Percentiles rank a stretch among this genome's conserved stretches.
Evolutionary conservation across 2,797 vertebrate genomes (phyloP).

Genomic region (Myoxocephalus aenaeus): DNA sequence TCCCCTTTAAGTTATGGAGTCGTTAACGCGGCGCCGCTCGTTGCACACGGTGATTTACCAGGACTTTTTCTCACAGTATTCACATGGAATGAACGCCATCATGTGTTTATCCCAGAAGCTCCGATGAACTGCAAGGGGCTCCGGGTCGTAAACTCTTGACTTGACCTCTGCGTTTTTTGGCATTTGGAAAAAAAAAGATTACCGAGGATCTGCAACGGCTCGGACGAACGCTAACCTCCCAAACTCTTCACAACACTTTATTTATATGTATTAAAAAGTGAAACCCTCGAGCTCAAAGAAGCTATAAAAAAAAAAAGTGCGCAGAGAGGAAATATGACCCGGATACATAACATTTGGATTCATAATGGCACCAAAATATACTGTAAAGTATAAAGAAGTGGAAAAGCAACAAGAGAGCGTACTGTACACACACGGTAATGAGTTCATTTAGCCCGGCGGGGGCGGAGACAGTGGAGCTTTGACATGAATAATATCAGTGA

Average conservation of each 20-base stretch:
- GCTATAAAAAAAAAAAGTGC: too few species aligned
- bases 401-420: background rate
- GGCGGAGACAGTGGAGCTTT: background rate
- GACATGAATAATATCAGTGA: background rate
- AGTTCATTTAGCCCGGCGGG: conserved; percentile 14
- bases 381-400: too few species aligned
- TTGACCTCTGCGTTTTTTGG: conserved; percentile 3
- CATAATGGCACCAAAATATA: too few species aligned
- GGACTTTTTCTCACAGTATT: background rate
- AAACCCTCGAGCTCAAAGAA: too few species aligned
- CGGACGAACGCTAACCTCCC: background rate
- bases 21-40: conserved; percentile 29
- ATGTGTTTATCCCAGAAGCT: conserved; percentile 9
- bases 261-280: too few species aligned
- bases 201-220: background rate
- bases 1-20: conserved; percentile 43
- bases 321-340: too few species aligned
- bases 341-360: too few species aligned
- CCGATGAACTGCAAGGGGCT: background rate
- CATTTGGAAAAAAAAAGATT: conserved; percentile 7
- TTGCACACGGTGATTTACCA: conserved; percentile 38
- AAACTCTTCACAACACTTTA: background rate
- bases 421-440: conserved; percentile 11
- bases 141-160: background rate
- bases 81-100: conserved; percentile 18